Evolutionary conservation across 2,888 invertebrate species (phyloP).

Genomic region (Trachelus iudaicus): DNA sequence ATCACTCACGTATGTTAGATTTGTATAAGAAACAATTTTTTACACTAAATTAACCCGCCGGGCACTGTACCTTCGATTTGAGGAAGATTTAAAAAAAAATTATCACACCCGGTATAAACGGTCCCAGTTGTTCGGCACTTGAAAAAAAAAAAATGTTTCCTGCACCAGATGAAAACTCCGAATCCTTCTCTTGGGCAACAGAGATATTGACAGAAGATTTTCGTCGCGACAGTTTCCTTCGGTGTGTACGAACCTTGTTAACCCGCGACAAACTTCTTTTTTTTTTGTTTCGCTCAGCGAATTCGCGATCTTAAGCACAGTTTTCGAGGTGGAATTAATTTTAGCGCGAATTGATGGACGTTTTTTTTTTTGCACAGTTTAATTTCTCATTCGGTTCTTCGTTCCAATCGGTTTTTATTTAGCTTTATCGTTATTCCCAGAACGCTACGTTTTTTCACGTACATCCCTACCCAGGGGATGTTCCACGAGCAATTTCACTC

Average conservation of each 20-base stretch:
- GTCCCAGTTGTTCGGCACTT: too few species aligned
- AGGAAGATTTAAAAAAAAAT: too few species aligned
- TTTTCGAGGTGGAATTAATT: background rate
- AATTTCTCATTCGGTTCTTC: background rate
- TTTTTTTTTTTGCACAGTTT: background rate
- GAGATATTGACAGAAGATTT: background rate
- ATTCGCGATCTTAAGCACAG: background rate
- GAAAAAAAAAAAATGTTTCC: too few species aligned
- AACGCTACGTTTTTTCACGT: background rate
- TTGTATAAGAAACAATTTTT: background rate
- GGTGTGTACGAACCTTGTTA: background rate
- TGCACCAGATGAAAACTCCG: too few species aligned
- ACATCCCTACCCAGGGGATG: background rate
- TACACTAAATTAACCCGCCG: too few species aligned
- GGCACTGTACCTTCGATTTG: too few species aligned
- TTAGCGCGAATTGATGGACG: background rate
- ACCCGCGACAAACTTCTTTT: background rate
- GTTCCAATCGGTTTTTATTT: background rate
- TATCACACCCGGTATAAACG: too few species aligned
- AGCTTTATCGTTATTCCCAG: background rate
- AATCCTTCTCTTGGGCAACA: background rate
- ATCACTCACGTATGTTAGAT: background rate
- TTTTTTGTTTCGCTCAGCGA: too few species aligned
- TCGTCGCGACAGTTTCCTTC: background rate
- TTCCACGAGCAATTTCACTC: background rate